phyloP scores from a whole-genome alignment of 2,797 vertebrate species.

The Cossypha polioptera region DNA sequence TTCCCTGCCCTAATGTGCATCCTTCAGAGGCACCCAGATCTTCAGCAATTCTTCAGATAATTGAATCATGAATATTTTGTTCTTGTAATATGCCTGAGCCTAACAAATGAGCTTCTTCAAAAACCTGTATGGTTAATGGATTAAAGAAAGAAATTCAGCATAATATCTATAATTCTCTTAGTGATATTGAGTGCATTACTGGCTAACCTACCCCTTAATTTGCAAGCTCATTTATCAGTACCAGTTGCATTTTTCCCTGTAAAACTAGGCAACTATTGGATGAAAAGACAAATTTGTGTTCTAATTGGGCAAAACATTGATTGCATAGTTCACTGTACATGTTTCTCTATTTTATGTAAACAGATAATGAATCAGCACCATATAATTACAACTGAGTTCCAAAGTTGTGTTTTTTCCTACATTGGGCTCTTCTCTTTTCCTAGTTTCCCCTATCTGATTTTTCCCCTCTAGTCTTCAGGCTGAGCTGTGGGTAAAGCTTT shows the following conservation, averaged over 20 bases:
- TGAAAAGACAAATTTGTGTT: background rate
- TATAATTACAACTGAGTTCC: background rate
- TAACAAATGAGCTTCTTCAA: constrained; percentile 25
- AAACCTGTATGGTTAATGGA: background rate
- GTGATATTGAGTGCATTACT: background rate
- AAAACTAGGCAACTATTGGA: background rate
- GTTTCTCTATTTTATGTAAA: background rate
- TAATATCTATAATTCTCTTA: background rate
- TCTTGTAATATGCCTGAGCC: background rate
- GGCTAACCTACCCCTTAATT: background rate
- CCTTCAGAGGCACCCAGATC: background rate
- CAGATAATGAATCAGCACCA: background rate
- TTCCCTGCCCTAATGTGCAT: background rate
- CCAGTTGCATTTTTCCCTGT: background rate
- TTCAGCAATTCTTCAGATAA: background rate
- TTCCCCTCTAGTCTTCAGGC: background rate
- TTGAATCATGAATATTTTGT: background rate
- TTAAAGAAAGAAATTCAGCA: background rate
- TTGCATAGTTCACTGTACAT: background rate
- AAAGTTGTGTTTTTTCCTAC: background rate
- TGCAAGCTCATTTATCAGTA: background rate
- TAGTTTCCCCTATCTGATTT: background rate
- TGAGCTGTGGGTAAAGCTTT: background rate
- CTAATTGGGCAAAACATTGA: background rate
- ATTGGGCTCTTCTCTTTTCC: background rate